Evolutionary conservation across 2,797 vertebrate species (phyloP), one percentile per base, ranked within the genome.

Genomic region (Phrynocephalus guinanensis): DNA sequence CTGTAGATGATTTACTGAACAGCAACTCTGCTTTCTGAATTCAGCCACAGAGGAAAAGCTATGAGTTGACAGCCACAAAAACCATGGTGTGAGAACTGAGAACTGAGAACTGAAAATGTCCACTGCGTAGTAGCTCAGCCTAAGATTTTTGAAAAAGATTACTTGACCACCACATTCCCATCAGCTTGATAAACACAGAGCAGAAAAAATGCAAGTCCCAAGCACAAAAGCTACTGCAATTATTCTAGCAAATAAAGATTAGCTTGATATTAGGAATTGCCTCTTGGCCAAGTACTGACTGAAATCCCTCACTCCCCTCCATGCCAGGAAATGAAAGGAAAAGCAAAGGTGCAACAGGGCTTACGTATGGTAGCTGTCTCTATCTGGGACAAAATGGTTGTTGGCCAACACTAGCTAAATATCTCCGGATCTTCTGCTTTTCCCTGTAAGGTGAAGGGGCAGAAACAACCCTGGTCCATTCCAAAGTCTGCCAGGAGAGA

Each of bases 21-120:
- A 5, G 38, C 15, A 22, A n/a, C 5, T 13, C 15, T 26, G 16
- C 56, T 33, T 28, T 66, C 30, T 8, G 87, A 89, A 89, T 78
- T 86, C 82, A 73, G 67, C 78, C 56, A 85, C 56, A 9, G 84
- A 75, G 28, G 67, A 71, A 75, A 83, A 7, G 50, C 70, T 56
- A 72, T 0, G 89, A 92, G 90, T 79, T 60, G 79, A 80, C 20
- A 94, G 86, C 83, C 89, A 92, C 90, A 89, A 83, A 83, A 91
- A 60, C 13, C 24, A 68, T 20, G 2, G 44, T 11, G 50, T 10
- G 78, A 68, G 3, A 28, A 28, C 0, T 13, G 0, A 68, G 3
- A 28, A 28, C 0, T 13, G 0, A 0, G 71, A 88, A 90, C 77
- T 73, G 0, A 3, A 48, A 0, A 84, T 0, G 28, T 80, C n/a